Conservation (phyloP, 2,797 vertebrate species). For the Cephalopachus bancanus region DNA sequence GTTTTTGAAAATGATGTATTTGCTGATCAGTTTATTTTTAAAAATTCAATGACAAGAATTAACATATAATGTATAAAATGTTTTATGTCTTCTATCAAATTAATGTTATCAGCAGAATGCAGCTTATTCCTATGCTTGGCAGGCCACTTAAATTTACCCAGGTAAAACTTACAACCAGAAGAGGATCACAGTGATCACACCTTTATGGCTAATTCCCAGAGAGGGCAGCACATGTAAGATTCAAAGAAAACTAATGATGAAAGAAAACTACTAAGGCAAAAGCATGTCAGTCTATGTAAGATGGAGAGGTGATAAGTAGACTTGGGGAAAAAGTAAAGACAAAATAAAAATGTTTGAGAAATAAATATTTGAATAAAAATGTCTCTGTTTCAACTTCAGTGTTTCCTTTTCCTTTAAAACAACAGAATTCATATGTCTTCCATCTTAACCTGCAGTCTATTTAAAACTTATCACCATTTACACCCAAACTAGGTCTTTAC, state of each 20-base stretch:
- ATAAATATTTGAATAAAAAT: not conserved
- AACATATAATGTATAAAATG: not conserved
- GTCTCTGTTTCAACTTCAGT: not conserved
- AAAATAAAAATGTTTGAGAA: conserved; percentile 21
- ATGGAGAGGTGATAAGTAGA: not conserved
- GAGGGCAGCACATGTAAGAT: not conserved
- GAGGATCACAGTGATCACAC: not conserved
- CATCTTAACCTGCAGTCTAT: not conserved
- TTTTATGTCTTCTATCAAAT: not conserved
- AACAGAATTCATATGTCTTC: not conserved
- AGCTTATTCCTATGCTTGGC: not conserved
- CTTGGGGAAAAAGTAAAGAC: not conserved
- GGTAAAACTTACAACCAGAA: not conserved
- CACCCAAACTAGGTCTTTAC: not conserved
- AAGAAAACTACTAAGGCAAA: not conserved
- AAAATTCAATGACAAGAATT: not conserved
- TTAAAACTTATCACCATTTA: conserved; percentile 21
- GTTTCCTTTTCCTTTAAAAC: not conserved
- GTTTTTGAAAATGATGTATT: conserved; percentile 23
- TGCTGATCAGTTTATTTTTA: conserved; percentile 1
- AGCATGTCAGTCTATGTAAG: not conserved
- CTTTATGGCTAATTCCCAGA: not conserved
- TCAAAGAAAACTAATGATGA: not conserved
- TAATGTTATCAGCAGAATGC: not conserved
- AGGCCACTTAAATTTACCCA: not conserved